Base-by-base conservation (phyloP, 2,888 invertebrate genomes). In the Eupelmus urozonus region DNA sequence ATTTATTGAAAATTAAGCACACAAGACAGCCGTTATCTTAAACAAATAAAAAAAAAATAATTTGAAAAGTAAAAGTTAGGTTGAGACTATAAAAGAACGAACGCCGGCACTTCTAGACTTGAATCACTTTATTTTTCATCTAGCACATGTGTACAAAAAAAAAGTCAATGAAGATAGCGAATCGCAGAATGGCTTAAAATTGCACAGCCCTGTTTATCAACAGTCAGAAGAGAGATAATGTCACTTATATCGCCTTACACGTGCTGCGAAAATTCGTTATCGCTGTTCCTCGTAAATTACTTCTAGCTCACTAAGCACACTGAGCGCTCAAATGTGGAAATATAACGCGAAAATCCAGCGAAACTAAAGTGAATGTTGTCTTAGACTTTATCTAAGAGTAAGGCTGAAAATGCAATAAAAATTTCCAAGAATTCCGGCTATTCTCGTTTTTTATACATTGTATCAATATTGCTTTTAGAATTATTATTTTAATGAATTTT, bases 141-240 rank as follows among this genome's bases (percentile, higher is more conserved):
- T 29, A 18, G 59, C 9, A 66, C 29, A 25, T 16, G 9, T 18
- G 23, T 27, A 20, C 23, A 23, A 49, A 53, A 65, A 73, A 34
- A 34, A 34, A 34, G 27, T 65, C 60, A 71, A 45, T 60, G 18
- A 29, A 27, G 16, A 63, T 63, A 40, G 29, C 25, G 27, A n/a
- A 45, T 55, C 55, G 60, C 18, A 80, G 49, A 69, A 49, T 18
- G 34, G 18, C 34, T 60, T 18, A 57, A 69, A 82, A 75, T 82
- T 83, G 84, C 83, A 84, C 82, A 81, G 81, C 78, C 78, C 80
- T 82, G 80, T 83, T 85, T 81, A 82, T 81, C 79, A 80, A 67
- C 59, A 66, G 53, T 55, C 67, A 2, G 63, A 65, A 13, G 34
- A 34, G 9, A 40, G 83, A 84, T 84, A 84, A 83, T 67, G 49